Percentiles rank a stretch among this genome's conserved stretches.
Conservation (phyloP, 2,797 vertebrate species). For the Halcyon chelicuti region DNA sequence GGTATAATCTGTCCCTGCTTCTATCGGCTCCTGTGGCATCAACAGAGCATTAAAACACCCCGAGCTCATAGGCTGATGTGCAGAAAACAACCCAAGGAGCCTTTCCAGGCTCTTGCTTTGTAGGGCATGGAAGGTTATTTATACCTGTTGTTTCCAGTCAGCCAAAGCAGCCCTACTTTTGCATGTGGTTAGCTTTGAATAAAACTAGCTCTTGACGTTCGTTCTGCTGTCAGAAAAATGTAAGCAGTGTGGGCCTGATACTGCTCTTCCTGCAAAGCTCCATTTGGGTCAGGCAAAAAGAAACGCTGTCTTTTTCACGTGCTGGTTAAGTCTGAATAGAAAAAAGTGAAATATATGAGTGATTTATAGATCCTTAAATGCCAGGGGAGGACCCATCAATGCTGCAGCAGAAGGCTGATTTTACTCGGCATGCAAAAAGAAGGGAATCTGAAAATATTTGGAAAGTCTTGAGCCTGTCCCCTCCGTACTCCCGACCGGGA, state of each 20-base stretch:
- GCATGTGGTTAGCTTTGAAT: slow-evolving; percentile 18
- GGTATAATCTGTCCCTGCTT: slow-evolving; percentile 48
- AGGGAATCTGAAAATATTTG: background rate
- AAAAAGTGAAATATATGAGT: background rate
- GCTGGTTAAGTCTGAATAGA: background rate
- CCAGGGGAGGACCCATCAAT: background rate
- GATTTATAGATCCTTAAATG: background rate
- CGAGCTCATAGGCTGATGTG: slow-evolving; percentile 31
- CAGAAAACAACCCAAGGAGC: slow-evolving; percentile 33
- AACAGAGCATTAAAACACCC: slow-evolving; percentile 50
- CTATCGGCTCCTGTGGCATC: slow-evolving; percentile 31
- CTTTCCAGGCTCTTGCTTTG: slow-evolving; percentile 14
- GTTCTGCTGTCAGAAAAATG: background rate
- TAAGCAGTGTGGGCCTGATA: background rate
- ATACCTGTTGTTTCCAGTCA: slow-evolving; percentile 24
- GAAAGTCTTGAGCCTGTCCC: background rate
- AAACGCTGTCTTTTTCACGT: background rate
- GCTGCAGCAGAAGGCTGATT: background rate
- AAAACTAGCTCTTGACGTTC: background rate
- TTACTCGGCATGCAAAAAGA: background rate
- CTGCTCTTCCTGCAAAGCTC: background rate
- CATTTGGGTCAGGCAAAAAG: background rate
- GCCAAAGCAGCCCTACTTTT: background rate
- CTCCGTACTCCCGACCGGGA: background rate
- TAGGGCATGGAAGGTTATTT: background rate